phyloP scores from a whole-genome alignment of 2,888 invertebrate species.

The Diaprepes abbreviatus region DNA sequence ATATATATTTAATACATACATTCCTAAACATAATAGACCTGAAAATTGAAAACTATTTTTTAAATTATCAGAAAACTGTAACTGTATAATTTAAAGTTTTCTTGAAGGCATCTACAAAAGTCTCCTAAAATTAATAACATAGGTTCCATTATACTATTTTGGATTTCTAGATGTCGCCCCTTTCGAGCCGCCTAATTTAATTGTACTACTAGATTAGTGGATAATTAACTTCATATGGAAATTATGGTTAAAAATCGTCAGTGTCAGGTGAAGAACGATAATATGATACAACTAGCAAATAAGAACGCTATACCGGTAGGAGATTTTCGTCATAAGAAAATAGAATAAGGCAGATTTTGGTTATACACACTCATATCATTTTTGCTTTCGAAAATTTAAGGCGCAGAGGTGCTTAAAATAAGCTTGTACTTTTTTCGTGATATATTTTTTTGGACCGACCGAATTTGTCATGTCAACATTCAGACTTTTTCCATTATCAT shows the following conservation, averaged over 20 bases:
- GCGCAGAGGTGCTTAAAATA: slow-evolving; percentile 82
- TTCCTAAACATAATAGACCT: no score
- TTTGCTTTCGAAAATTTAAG: slow-evolving; percentile 74
- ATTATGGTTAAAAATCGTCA: slow-evolving; percentile 68
- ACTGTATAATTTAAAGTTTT: no score
- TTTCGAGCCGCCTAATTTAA: no score
- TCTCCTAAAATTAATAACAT: no score
- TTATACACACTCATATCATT: slow-evolving; percentile 73
- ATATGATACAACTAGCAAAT: slow-evolving; percentile 67
- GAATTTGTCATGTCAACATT: slow-evolving; percentile 25
- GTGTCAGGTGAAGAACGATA: slow-evolving; percentile 68
- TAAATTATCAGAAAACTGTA: no score
- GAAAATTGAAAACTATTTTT: no score
- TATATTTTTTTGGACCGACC: slow-evolving; percentile 65
- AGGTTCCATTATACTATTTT: no score
- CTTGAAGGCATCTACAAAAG: no score
- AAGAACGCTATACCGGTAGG: slow-evolving; percentile 70
- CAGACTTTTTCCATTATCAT: slow-evolving; percentile 18
- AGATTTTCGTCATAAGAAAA: slow-evolving; percentile 73
- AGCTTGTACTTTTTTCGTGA: slow-evolving; percentile 80
- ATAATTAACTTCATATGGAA: slow-evolving; percentile 64
- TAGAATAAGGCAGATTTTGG: slow-evolving; percentile 79
- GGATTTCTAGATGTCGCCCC: no score
- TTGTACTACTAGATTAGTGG: slow-evolving; percentile 64
- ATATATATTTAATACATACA: no score